phyloP scores from a whole-genome alignment of 35 echinoderm and acorn worm species.

The Diadema setosum region DNA sequence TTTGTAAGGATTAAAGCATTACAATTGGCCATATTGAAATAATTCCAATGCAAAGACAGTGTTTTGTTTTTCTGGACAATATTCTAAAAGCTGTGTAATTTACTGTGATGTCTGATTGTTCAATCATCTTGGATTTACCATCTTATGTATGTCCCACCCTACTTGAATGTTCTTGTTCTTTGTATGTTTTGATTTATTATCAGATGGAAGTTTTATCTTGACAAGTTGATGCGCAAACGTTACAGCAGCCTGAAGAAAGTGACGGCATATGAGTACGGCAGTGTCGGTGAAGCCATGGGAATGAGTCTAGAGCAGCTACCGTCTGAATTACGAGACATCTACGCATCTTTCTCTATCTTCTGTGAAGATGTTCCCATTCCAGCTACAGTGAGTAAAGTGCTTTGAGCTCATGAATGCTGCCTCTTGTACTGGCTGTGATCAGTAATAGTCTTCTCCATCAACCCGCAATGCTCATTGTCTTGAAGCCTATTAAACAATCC shows the following conservation, averaged over 20 bases:
- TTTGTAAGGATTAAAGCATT: too few relatives aligned
- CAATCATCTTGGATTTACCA: too few relatives aligned
- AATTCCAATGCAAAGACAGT: too few relatives aligned
- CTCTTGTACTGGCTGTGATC: too few relatives aligned
- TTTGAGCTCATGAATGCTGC: too few relatives aligned
- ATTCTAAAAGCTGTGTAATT: too few relatives aligned
- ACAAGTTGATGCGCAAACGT: constrained; percentile 69
- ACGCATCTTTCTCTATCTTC: constrained; percentile 58
- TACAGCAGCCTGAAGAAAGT: constrained; percentile 62
- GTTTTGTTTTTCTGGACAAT: too few relatives aligned
- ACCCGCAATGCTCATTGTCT: too few relatives aligned
- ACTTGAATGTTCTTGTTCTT: not conserved
- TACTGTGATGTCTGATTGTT: too few relatives aligned
- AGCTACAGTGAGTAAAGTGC: constrained; percentile 52
- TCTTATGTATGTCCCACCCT: not conserved
- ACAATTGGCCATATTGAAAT: too few relatives aligned
- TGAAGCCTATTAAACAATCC: too few relatives aligned
- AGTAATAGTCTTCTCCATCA: too few relatives aligned
- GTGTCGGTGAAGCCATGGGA: constrained; percentile 65
- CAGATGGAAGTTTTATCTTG: constrained; percentile 79
- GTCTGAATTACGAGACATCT: constrained; percentile 4
- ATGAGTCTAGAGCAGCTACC: constrained; percentile 56
- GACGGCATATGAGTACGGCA: constrained; percentile 60
- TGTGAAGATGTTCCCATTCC: constrained; percentile 39
- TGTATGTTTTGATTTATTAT: not conserved